Evolutionary conservation across 2,113 vertebrate species (phyloP).

Genomic region (Oncorhynchus kisutch): DNA sequence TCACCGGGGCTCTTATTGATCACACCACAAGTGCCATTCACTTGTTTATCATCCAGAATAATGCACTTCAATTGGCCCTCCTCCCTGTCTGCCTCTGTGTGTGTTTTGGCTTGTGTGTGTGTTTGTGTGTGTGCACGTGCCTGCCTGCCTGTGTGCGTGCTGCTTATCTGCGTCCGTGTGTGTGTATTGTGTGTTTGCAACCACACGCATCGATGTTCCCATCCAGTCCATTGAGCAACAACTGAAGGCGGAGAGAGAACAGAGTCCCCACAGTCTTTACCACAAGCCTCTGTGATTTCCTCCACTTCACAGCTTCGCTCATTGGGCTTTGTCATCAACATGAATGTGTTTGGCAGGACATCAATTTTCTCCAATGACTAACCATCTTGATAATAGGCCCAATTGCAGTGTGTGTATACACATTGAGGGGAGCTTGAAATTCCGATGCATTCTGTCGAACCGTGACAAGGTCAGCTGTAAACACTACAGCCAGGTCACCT

Average conservation of each 20-base stretch:
- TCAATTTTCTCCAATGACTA: slow-evolving; percentile 38
- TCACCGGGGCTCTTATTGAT: slow-evolving; percentile 58
- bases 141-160: not conserved
- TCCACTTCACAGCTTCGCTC: slow-evolving; percentile 27
- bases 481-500: too few relatives aligned
- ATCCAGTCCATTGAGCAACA: slow-evolving; percentile 54
- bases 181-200: not conserved
- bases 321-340: slow-evolving; percentile 51
- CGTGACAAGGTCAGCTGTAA: not conserved
- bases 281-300: slow-evolving; percentile 35
- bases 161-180: not conserved
- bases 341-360: slow-evolving; percentile 51
- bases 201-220: not conserved
- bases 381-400: slow-evolving; percentile 59
- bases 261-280: not conserved
- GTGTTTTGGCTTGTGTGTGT: slow-evolving; percentile 5
- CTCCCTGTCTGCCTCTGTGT: slow-evolving; percentile 23
- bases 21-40: slow-evolving; percentile 48
- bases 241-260: slow-evolving; percentile 31
- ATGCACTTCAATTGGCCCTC: slow-evolving; percentile 46
- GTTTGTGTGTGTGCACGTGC: not conserved
- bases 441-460: not conserved
- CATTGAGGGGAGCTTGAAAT: not conserved
- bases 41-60: slow-evolving; percentile 63
- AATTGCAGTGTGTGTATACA: slow-evolving; percentile 5